Conservation (phyloP, 1,140 invertebrate genomes). For the Harpegnathos saltator region DNA sequence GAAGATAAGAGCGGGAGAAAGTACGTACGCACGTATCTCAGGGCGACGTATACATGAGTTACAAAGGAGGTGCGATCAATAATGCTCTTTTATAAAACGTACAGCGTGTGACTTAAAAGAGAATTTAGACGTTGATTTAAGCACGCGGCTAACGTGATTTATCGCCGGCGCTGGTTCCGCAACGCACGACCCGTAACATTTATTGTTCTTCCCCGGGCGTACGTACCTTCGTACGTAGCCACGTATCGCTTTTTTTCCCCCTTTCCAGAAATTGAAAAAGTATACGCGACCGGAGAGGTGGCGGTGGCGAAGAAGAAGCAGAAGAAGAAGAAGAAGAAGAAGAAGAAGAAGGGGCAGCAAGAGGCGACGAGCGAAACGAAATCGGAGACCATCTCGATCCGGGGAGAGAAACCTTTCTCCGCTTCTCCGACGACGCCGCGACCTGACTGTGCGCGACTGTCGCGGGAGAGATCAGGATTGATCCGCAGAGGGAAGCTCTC, state of each 20-base stretch:
- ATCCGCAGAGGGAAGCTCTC: conserved; percentile 15
- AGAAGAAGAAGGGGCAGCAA: too few species aligned
- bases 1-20: conserved; percentile 63
- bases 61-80: conserved; percentile 67
- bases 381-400: conserved; percentile 44
- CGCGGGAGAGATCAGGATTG: conserved; percentile 53
- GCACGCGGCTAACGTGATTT: conserved; percentile 66
- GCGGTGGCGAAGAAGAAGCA: neutral
- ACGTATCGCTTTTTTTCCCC: conserved; percentile 47
- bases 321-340: too few species aligned
- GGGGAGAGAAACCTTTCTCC: conserved; percentile 48
- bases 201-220: conserved; percentile 61
- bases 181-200: conserved; percentile 65
- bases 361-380: neutral
- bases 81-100: conserved; percentile 67
- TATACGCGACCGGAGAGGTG: conserved; percentile 18
- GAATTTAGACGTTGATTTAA: conserved; percentile 72
- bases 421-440: conserved; percentile 34
- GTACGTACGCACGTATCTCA: conserved; percentile 60
- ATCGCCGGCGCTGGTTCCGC: conserved; percentile 60
- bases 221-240: conserved; percentile 22
- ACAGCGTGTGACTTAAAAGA: conserved; percentile 69
- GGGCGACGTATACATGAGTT: conserved; percentile 56
- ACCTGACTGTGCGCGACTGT: conserved; percentile 47
- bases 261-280: conserved; percentile 60